phyloP scores from a whole-genome alignment of 2,888 invertebrate species.

The Thereva unica region DNA sequence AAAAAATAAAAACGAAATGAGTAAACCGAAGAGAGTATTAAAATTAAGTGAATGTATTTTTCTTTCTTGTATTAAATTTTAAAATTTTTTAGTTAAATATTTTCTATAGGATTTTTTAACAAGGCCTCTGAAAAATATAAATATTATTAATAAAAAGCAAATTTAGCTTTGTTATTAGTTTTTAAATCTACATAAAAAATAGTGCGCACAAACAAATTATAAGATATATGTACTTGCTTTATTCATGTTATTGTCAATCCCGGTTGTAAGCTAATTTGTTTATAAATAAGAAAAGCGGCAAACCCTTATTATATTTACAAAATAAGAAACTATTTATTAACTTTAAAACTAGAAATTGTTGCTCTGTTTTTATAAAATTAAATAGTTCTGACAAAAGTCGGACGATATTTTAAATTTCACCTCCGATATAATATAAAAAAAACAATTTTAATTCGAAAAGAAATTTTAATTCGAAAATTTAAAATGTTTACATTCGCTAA shows the following conservation, averaged over 20 bases:
- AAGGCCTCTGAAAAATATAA: slow-evolving; percentile 38
- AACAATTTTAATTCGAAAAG: too few relatives aligned
- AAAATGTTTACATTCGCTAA: too few relatives aligned
- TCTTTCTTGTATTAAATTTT: background rate
- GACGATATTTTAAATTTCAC: too few relatives aligned
- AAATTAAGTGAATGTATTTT: slow-evolving; percentile 8
- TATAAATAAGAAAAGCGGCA: too few relatives aligned
- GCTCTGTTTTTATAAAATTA: too few relatives aligned
- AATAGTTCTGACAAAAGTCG: too few relatives aligned
- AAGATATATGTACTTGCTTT: background rate
- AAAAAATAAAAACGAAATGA: slow-evolving; percentile 3
- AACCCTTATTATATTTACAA: too few relatives aligned
- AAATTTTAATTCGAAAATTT: too few relatives aligned
- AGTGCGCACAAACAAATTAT: slow-evolving; percentile 32
- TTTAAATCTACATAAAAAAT: slow-evolving; percentile 31
- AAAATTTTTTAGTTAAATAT: slow-evolving; percentile 15
- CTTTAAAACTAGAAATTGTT: too few relatives aligned
- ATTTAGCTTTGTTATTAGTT: slow-evolving; percentile 35
- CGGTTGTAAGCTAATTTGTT: too few relatives aligned
- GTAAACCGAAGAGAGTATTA: slow-evolving; percentile 2
- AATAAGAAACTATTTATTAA: too few relatives aligned
- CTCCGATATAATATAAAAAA: too few relatives aligned
- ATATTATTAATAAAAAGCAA: slow-evolving; percentile 39
- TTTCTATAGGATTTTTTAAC: slow-evolving; percentile 23
- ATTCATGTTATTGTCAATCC: slow-evolving; percentile 3